A percentile compares a stretch with the other conserved stretches of the same genome.
Evolutionary conservation across 1,140 invertebrate species (phyloP).

Genomic region (Centruroides vittatus): DNA sequence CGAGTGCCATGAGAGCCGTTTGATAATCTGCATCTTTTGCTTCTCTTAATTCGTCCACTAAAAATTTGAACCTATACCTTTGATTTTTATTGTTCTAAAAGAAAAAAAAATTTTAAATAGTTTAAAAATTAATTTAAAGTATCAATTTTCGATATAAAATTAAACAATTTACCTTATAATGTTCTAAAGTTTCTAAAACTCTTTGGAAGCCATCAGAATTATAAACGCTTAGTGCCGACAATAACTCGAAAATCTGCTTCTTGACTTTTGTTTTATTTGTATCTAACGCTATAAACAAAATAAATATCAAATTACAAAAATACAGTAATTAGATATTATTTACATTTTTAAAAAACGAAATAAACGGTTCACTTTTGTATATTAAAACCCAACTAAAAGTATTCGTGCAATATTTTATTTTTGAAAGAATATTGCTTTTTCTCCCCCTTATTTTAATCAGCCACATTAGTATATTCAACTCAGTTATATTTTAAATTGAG

Average conservation of each 20-base stretch:
- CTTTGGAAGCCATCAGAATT: constrained; percentile 32
- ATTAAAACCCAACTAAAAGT: no score
- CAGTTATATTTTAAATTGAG: no score
- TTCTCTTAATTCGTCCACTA: constrained; percentile 31
- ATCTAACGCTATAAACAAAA: constrained; percentile 29
- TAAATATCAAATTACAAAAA: no score
- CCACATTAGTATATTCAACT: no score
- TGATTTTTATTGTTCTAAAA: constrained; percentile 6
- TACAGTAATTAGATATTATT: no score
- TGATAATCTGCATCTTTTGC: constrained; percentile 30
- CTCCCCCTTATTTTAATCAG: no score
- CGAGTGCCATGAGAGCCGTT: constrained; percentile 33
- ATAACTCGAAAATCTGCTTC: constrained; percentile 38
- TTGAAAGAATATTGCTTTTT: no score
- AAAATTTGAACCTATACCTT: constrained; percentile 30
- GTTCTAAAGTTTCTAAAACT: constrained; percentile 33
- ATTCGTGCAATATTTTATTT: no score
- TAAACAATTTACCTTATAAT: constrained; percentile 26
- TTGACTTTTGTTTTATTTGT: constrained; percentile 36
- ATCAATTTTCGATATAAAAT: no score
- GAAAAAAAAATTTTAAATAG: neutral
- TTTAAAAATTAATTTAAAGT: no score
- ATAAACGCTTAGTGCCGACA: constrained; percentile 38
- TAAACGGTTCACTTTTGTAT: no score
- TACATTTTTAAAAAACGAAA: no score